Percentiles rank a stretch among this genome's conserved stretches.
These are phyloP conservation scores for Tenthredo distinguenda DNA, from an alignment of 2,888 invertebrate species.

Conservation along the genomic window DNA sequence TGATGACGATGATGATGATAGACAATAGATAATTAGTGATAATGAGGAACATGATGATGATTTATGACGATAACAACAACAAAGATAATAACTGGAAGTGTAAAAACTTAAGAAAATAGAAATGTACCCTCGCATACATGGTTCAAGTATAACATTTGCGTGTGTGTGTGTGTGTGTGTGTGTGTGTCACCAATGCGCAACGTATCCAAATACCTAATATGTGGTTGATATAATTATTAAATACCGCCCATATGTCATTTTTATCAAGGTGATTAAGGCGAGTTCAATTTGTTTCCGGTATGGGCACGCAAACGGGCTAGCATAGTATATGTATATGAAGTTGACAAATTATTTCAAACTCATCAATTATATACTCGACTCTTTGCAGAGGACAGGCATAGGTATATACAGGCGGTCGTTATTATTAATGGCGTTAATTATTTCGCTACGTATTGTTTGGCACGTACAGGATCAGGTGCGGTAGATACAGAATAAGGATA, in stretches of 20 bases:
- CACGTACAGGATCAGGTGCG: neutral
- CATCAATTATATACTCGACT: neutral
- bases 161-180: neutral
- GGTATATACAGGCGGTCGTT: neutral
- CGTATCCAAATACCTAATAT: neutral
- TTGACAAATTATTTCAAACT: neutral
- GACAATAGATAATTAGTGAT: constrained; percentile 17
- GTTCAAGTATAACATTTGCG: neutral
- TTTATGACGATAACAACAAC: constrained; percentile 21
- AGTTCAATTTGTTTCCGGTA: neutral
- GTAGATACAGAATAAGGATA: neutral
- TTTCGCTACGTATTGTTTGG: neutral
- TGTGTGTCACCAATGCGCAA: neutral
- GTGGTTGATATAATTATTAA: too few species aligned
- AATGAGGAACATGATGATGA: constrained; percentile 1
- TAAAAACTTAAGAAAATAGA: constrained; percentile 8
- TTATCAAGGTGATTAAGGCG: too few species aligned
- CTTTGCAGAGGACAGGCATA: neutral
- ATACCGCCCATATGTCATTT: too few species aligned
- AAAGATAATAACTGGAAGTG: constrained; percentile 31
- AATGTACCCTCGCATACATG: neutral
- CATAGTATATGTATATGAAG: neutral
- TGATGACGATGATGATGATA: neutral
- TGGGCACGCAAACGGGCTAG: neutral
- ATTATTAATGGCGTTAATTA: neutral